Evolutionary conservation across 2,888 invertebrate genomes (phyloP).

Genomic region (Gibbula magus): DNA sequence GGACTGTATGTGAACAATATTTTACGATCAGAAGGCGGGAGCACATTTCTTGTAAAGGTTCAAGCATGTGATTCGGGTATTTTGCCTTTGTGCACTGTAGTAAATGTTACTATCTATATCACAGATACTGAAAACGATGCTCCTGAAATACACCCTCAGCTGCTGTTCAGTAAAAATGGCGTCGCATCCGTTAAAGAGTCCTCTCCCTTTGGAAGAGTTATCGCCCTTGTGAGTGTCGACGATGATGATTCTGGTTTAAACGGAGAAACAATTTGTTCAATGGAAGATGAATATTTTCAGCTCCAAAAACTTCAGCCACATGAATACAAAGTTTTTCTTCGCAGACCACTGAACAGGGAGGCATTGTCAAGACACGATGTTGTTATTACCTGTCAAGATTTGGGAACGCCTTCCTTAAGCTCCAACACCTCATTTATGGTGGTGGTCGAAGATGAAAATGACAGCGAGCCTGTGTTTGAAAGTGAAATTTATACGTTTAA

Average conservation of each 20-base stretch:
- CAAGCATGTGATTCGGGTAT: conserved; percentile 37
- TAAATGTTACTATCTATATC: conserved; percentile 29
- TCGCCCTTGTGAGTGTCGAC: conserved; percentile 37
- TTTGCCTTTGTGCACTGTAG: conserved; percentile 30
- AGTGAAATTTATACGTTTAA: conserved; percentile 31
- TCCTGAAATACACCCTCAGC: conserved; percentile 34
- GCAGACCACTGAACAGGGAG: conserved; percentile 36
- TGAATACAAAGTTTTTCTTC: conserved; percentile 38
- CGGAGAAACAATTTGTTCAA: conserved; percentile 34
- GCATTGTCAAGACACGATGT: conserved; percentile 24
- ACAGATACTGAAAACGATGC: conserved; percentile 42
- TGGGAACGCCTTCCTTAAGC: conserved; percentile 36
- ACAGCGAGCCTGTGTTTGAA: conserved; percentile 38
- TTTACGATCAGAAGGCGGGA: conserved; percentile 37
- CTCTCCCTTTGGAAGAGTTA: conserved; percentile 34
- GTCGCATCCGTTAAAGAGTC: conserved; percentile 38
- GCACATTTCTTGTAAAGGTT: conserved; percentile 31
- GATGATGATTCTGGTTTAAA: conserved; percentile 40
- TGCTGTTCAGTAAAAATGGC: conserved; percentile 28
- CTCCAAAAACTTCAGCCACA: conserved; percentile 29
- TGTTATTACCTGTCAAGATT: conserved; percentile 35
- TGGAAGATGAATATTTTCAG: conserved; percentile 32
- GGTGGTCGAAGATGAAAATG: conserved; percentile 41
- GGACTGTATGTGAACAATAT: conserved; percentile 25
- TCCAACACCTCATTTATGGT: conserved; percentile 32